Base-by-base conservation (phyloP, 2,113 vertebrate genomes). In the Andinoacara biseriatus region DNA sequence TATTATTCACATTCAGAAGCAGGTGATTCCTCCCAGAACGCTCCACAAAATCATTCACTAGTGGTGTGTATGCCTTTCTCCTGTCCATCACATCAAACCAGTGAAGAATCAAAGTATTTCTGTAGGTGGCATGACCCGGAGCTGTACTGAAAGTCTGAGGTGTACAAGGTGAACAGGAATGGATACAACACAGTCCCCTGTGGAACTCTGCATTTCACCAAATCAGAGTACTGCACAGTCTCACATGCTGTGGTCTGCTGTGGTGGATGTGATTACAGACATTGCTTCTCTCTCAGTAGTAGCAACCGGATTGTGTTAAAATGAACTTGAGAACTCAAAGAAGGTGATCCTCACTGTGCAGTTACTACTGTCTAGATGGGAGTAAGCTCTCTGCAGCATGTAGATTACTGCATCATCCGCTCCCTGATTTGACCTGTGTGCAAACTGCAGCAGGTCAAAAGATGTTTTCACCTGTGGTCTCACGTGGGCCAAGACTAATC, bases 361-460 rank as follows among this genome's bases (percentile, higher is more conserved):
- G 62, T 38, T 22, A 17, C 43, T 67, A 46, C 0, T 17, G 22
- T 0, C 0, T 46, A 67, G 38, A 67, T 67, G 40, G 63, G 14
- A 67, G 22, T 18, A 67, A 67, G 40, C 22, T 67, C 4, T 40
- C 62, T 46, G 63, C 22, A 67, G 63, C 22, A 67, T 29, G 22
- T 18, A 46, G 63, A 24, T 18, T 22, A 67, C 17, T 46, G 40
- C 46, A 17, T 49, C 46, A 17, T 6, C 46, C 6, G 15, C 63
- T 67, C 46, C 14, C 38, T 10, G 14, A 46, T 67, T 26, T 67
- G 38, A 0, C 26, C 63, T 18, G 40, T 18, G 0, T 67, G 63
- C 8, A 67, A 67, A 67, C 62, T 67, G 62, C 62, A 26, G 38
- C 46, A 14, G 38, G 22, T 67, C 63, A 67, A 67, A 35, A 46